Percentiles rank a stretch among this genome's conserved stretches.
Evolutionary conservation across 2,113 vertebrate genomes (phyloP).

Genomic region (Lontra canadensis): DNA sequence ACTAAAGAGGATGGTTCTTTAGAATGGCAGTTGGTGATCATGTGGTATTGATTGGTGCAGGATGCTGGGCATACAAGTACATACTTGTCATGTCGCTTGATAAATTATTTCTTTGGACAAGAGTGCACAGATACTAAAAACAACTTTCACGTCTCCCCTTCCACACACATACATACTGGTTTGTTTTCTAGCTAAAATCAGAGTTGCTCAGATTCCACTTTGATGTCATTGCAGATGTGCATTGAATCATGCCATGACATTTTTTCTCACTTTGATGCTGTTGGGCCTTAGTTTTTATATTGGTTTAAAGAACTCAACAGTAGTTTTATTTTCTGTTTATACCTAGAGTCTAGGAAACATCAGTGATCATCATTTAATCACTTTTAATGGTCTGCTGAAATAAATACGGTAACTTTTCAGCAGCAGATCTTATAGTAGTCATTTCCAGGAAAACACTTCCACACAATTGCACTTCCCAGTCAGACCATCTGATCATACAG

Average conservation of each 20-base stretch:
- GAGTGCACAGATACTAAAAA: constrained; percentile 37
- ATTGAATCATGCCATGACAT: constrained; percentile 71
- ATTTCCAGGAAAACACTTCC: constrained; percentile 60
- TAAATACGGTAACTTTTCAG: constrained; percentile 21
- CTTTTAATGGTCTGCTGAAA: constrained; percentile 56
- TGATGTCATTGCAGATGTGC: constrained; percentile 58
- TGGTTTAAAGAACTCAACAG: constrained; percentile 52
- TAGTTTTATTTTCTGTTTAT: constrained; percentile 76
- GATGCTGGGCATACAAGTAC: constrained; percentile 66
- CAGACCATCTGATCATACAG: constrained; percentile 62
- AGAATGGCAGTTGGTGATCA: constrained; percentile 77
- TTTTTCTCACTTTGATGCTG: constrained; percentile 66
- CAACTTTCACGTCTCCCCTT: constrained; percentile 5
- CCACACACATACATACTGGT: constrained; percentile 14
- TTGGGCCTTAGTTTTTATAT: constrained; percentile 78
- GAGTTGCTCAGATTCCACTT: constrained; percentile 70
- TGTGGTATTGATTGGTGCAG: constrained; percentile 64
- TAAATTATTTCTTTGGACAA: constrained; percentile 71
- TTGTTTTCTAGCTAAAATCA: constrained; percentile 73
- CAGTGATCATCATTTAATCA: constrained; percentile 75
- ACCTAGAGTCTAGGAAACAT: constrained; percentile 74
- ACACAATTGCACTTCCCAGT: constrained; percentile 45
- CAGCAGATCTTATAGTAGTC: constrained; percentile 67
- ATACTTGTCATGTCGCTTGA: constrained; percentile 61
- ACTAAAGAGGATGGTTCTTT: constrained; percentile 70